Evolutionary conservation across 2,113 vertebrate genomes (phyloP), one percentile per base, ranked within the genome.

Genomic region (Brevimyrus niger): DNA sequence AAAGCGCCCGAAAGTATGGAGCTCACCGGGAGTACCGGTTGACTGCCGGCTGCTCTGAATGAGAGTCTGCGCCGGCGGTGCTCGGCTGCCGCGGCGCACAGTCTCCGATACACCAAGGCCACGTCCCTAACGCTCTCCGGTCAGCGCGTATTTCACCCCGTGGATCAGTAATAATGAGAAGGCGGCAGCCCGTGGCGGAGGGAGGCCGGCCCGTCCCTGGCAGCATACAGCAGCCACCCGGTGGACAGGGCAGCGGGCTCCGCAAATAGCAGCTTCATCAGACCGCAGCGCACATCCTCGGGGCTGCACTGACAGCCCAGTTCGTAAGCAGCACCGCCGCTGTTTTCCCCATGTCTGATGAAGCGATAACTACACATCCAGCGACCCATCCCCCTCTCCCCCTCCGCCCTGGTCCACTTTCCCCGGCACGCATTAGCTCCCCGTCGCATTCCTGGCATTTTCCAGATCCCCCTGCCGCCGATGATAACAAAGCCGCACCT

Each of bases 361-460:
- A 93, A 90, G 87, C 50, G 89, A 86, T 91, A 53, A 88, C 65
- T 31, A 90, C 86, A 92, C 87, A 92, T 89, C 90, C 85, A 88
- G 73, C 61, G 61, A 90, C 94, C 93, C 94, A 92, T 92, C 92
- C 93, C 94, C 91, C 89, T 21, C 90, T 42, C 83, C 85, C 89
- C 87, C 27, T 88, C 82, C 88, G 53, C 92, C 90, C 93, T 87
- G 73, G 90, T 93, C 90, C 93, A 92, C 92, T 91, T 93, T 93
- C 89, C 88, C 90, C 92, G 91, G 93, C 93, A 92, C 91, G 90
- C 90, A 90, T 94, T 93, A 94, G 93, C 92, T 94, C 94, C 94
- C 94, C 92, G 93, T 94, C 88, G 91, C 95, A 94, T 94, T 95
- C 95, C 95, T 93, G 91, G 92, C 94, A 94, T 94, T 94, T 94